Base-by-base conservation (phyloP, 2,888 invertebrate species). In the Odontothrips loti region DNA sequence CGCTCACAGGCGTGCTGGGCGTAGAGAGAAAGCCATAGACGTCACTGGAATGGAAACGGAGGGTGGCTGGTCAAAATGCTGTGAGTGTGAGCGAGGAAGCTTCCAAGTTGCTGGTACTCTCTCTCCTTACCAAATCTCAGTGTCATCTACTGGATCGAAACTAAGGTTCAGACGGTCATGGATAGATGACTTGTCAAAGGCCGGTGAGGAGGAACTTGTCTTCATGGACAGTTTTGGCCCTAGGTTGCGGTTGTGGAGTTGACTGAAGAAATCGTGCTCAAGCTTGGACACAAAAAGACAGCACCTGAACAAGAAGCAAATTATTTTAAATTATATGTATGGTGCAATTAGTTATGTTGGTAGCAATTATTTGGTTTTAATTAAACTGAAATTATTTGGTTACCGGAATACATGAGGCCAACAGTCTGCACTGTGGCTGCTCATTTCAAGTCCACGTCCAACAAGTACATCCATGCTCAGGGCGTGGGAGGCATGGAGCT, bases 381-480 rank as follows among this genome's bases (percentile, higher is more conserved):
- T 43, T 43, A 6, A 43, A 81, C 86, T 84, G 85, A 43, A 43
- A 43, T 4, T 43, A 43, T 43, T 43, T 43, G 34, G 6, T 6
- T 43, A 90, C 85, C 94, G 93, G 86, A 99, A 96, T 82, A 98
- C 95, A 86, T 98, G 97, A 83, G 95, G 94, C 98, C 98, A 98
- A 85, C 98, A 98, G 84, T 96, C 95, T 27, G 95, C 91, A 47
- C 97, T 95, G 86, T 97, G 96, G 68, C 96, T 96, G 8, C 96
- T 97, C 11, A 97, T 90, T 86, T 97, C 97, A 80, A 98, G 89
- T 1, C 97, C 97, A 82, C 94, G 91, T 87, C 93, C 93, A 82
- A 98, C 90, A 43, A 98, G 90, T 27, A 98, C 95, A 86, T 98
- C 97, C 89, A 98, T 92, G 75, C 96, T 97, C 83, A 98, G 89